Evolutionary conservation across 1,140 invertebrate genomes (phyloP), one percentile per base, ranked within the genome.

Genomic region (Euwallacea fornicatus): DNA sequence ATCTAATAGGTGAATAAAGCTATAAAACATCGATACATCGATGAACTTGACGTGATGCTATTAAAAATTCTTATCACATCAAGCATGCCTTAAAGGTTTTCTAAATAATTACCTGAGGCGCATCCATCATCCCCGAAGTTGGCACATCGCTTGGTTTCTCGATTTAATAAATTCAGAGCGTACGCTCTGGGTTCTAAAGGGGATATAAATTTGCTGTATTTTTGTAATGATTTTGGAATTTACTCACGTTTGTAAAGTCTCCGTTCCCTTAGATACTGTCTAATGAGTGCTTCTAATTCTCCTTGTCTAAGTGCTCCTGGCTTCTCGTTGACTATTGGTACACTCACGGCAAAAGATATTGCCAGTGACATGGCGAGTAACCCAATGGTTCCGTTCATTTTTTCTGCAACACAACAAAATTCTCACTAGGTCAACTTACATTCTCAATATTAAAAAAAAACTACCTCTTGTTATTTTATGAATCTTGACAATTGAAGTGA

Each of bases 101-200:
- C 50, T 53, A 15, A 53, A 53, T 6, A 46, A 33, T 66, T 72
- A 72, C 70, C 63, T 50, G 53, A 21, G 46, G 13, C 58, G 44
- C 63, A 71, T 10, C 58, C 55, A 50, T 74, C 73, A 69, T 71
- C 73, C 9, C 16, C 42, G 7, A 72, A 56, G 44, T 71, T 74
- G 55, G 60, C 65, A 65, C 70, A 55, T 53, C 74, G 46, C 46
- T 74, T 75, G 21, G 21, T 33, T 50, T 46, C 44, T 46, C 33
- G 61, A 16, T n/a, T 64, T 15, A 64, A 46, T 46, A 7, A 8
- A n/a, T 6, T 50, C 21, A 46, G 16, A 10, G 42, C 21, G 21
- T 33, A 33, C 21, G 21, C 21, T 33, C 21, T 33, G 21, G 21
- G 21, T 33, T 33, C 21, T 33, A 33, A 33, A 33, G 21, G 4